phyloP scores from a whole-genome alignment of 2,797 vertebrate genomes.

The Cichlasoma orientale region DNA sequence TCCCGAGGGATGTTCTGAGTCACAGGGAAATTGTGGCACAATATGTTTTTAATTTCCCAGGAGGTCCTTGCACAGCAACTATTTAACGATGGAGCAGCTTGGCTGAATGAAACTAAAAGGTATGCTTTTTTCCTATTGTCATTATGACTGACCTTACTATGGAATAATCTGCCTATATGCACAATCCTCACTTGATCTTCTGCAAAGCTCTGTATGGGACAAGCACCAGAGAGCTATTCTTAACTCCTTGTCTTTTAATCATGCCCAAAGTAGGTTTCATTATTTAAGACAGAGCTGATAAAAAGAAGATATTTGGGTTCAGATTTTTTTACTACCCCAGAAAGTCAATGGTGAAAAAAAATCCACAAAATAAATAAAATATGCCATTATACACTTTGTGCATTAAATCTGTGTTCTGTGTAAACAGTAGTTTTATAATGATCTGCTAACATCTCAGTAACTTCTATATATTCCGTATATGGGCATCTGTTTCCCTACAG shows the following conservation, averaged over 20 bases:
- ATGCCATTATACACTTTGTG: neutral
- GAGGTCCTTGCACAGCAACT: conserved; percentile 77
- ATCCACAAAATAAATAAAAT: neutral
- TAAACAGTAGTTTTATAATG: neutral
- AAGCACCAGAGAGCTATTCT: neutral
- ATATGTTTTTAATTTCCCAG: conserved; percentile 87
- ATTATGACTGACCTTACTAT: conserved; percentile 53
- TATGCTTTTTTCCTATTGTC: conserved; percentile 66
- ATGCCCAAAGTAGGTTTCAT: neutral
- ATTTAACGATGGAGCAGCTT: conserved; percentile 76
- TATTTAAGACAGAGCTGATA: neutral
- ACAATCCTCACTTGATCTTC: conserved; percentile 27
- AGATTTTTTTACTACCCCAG: neutral
- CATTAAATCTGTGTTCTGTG: neutral
- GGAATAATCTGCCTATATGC: conserved; percentile 53
- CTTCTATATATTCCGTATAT: no score
- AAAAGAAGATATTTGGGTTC: neutral
- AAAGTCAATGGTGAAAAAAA: neutral
- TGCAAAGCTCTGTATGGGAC: conserved; percentile 39
- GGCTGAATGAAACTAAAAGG: conserved; percentile 76
- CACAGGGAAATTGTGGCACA: conserved; percentile 82
- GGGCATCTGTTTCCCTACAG: neutral
- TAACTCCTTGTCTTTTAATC: neutral
- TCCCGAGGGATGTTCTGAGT: conserved; percentile 73
- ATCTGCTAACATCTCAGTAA: neutral